Evolutionary conservation across 2,797 vertebrate genomes (phyloP), one percentile per base, ranked within the genome.

Genomic region (Apogon talboti): DNA sequence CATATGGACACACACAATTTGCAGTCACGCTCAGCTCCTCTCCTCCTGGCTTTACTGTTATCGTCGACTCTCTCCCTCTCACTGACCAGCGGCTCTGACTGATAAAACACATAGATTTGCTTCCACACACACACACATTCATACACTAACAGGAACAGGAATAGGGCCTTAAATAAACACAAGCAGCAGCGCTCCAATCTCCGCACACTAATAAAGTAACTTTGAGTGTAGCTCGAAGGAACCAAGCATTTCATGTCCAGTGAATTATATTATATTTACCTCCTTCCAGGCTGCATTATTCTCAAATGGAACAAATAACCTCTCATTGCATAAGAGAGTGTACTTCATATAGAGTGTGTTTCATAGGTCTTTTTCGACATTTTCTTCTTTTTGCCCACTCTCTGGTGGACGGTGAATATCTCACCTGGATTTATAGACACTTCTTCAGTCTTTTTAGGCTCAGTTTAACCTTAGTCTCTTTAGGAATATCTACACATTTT

Each of bases 241-340:
- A 47, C 28, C 21, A 44, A 64, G 62, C 24, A 21, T 19, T 1
- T 19, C 21, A 66, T 42, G 49, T 43, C 58, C 40, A 15, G 11
- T 71, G 42, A 46, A 18, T 46, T 61, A 57, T 61, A 47, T 28
- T 16, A 57, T 24, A 69, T 66, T 42, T 52, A 67, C 48, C 41
- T 63, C 18, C 48, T 35, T 16, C 42, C 55, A 66, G 42, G n/a
- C 28, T 43, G 12, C 11, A 12, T 19, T 45, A 50, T 53, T 63
- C 66, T 21, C 6, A 38, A 37, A 53, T 51, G 14, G n/a, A 76
- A 71, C 62, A 73, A 68, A 69, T 62, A 61, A 59, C 16, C 19
- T 12, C 15, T 21, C 35, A 55, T 54, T 55, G 73, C 24, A 64
- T 9, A 15, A 18, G 13, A 16, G 33, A 57, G 65, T 41, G 3